Conservation (phyloP, 2,888 invertebrate species). For the Dasysyrphus tricinctus region DNA sequence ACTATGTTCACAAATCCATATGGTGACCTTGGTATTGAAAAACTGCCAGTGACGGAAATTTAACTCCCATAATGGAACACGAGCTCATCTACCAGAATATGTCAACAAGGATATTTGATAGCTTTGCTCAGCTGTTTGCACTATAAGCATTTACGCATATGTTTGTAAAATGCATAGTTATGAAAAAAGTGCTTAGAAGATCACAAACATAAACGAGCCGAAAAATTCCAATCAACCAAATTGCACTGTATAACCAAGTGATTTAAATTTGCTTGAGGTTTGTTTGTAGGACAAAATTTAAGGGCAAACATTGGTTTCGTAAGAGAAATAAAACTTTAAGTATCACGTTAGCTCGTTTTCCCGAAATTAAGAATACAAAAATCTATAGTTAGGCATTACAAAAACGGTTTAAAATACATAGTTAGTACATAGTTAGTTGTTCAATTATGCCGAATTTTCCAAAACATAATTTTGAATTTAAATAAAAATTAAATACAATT, state of each 20-base stretch:
- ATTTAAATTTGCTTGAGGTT: background rate
- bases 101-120: conserved; percentile 70
- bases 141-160: conserved; percentile 21
- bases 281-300: background rate
- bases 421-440: no score
- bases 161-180: background rate
- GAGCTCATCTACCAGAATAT: conserved; percentile 43
- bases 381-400: no score
- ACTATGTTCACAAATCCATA: background rate
- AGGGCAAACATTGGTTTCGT: background rate
- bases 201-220: background rate
- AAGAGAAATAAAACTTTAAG: background rate
- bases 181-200: conserved; percentile 19
- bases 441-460: no score
- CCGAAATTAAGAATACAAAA: no score
- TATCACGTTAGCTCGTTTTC: no score
- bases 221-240: background rate
- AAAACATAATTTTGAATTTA: no score
- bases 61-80: conserved; percentile 42
- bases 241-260: background rate
- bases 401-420: no score
- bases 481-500: no score
- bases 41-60: conserved; percentile 28
- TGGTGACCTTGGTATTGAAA: conserved; percentile 51
- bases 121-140: background rate